Evolutionary conservation across 2,797 vertebrate genomes (phyloP).

Genomic region (Cygnus olor): DNA sequence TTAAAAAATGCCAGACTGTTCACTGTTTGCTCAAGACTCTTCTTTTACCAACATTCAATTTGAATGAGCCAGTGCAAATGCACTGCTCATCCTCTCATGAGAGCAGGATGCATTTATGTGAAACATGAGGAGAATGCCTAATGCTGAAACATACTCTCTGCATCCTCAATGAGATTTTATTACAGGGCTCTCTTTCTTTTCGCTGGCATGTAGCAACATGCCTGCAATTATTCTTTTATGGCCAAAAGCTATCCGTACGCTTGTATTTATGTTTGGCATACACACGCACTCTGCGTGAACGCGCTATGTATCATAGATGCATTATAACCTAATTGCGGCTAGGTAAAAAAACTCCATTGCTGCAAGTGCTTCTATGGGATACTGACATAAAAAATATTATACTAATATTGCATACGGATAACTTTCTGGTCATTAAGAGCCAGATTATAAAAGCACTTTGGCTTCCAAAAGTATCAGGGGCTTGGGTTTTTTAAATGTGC

Average conservation of each 20-base stretch:
- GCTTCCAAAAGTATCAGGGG: neutral
- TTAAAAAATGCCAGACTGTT: slow-evolving; percentile 66
- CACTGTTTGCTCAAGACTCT: slow-evolving; percentile 76
- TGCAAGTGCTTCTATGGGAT: neutral
- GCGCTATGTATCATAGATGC: fast-evolving
- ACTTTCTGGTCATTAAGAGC: neutral
- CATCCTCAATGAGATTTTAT: slow-evolving; percentile 82
- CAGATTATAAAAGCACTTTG: neutral
- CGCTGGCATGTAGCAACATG: slow-evolving; percentile 4
- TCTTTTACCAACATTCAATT: slow-evolving; percentile 77
- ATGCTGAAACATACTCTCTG: slow-evolving; percentile 77
- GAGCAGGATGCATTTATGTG: slow-evolving; percentile 80
- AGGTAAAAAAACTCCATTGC: neutral
- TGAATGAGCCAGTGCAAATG: slow-evolving; percentile 78
- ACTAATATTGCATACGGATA: neutral
- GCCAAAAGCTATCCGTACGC: neutral
- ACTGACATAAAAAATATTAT: neutral
- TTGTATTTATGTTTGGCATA: neutral
- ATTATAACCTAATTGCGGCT: neutral
- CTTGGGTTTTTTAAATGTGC: neutral
- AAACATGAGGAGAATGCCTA: slow-evolving; percentile 85
- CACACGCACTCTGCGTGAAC: neutral
- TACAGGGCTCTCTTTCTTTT: slow-evolving; percentile 80
- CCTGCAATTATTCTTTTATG: slow-evolving; percentile 34
- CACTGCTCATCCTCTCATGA: slow-evolving; percentile 72